Evolutionary conservation across 2,797 vertebrate genomes (phyloP).

Genomic region (Smutsia gigantea): DNA sequence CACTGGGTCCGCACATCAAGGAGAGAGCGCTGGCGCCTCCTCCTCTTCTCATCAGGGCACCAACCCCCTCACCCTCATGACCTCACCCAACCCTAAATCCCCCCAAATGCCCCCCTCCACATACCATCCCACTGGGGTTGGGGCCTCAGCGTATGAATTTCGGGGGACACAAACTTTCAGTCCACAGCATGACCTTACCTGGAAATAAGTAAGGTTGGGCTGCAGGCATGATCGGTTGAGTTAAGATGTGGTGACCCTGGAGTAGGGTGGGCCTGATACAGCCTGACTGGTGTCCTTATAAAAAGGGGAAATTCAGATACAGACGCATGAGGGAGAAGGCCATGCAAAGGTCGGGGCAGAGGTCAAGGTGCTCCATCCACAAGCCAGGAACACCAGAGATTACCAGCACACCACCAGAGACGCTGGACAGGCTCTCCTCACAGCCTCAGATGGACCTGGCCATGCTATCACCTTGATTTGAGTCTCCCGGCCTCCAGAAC

Average conservation of each 20-base stretch:
- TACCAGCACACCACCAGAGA: background rate
- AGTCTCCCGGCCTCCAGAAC: background rate
- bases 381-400: background rate
- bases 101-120: background rate
- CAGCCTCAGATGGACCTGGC: background rate
- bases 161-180: background rate
- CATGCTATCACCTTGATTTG: background rate
- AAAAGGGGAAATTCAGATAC: background rate
- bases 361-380: background rate
- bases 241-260: background rate
- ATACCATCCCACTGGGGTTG: no score
- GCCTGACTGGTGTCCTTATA: background rate
- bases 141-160: background rate
- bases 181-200: background rate
- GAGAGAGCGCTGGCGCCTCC: background rate
- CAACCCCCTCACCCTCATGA: background rate
- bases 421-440: background rate
- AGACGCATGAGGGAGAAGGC: background rate
- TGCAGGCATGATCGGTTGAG: background rate
- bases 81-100: background rate
- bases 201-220: background rate
- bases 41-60: background rate
- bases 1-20: background rate
- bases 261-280: background rate
- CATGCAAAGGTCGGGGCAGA: accelerated